Percentiles rank a stretch among this genome's conserved stretches.
Conservation (phyloP, 1,140 invertebrate species). For the Drosophila pandora region DNA sequence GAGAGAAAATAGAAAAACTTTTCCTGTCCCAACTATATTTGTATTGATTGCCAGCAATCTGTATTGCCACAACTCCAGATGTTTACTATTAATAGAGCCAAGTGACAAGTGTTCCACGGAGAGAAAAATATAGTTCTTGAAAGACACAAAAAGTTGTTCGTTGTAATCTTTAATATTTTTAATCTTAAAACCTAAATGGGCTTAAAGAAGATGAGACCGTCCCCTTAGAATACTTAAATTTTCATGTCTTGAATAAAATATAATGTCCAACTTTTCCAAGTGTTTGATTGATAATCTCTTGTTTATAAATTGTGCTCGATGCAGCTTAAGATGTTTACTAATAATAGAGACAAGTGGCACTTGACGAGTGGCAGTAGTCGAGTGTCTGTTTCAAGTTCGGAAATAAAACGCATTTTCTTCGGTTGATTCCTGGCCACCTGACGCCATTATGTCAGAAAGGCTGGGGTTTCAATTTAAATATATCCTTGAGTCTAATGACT, state of each 20-base stretch:
- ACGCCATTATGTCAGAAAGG: slow-evolving; percentile 26
- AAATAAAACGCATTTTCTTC: slow-evolving; percentile 36
- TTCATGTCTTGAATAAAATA: neutral
- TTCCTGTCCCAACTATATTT: slow-evolving; percentile 14
- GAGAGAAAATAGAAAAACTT: slow-evolving; percentile 56
- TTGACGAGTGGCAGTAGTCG: slow-evolving; percentile 4
- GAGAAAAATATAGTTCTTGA: slow-evolving; percentile 3
- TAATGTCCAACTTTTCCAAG: neutral
- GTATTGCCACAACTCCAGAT: slow-evolving; percentile 18
- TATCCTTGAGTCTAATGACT: slow-evolving; percentile 75
- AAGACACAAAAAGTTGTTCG: too few species aligned
- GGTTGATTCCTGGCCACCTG: slow-evolving; percentile 35
- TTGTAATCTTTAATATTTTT: neutral
- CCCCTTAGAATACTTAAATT: neutral
- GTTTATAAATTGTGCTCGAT: neutral
- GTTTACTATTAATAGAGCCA: slow-evolving; percentile 59
- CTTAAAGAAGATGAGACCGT: neutral
- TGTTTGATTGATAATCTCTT: neutral
- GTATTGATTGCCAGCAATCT: slow-evolving; percentile 45
- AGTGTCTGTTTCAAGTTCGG: slow-evolving; percentile 27
- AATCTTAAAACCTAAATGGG: neutral
- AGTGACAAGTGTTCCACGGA: slow-evolving; percentile 15
- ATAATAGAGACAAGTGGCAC: slow-evolving; percentile 32
- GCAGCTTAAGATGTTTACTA: slow-evolving; percentile 13
- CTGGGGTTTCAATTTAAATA: slow-evolving; percentile 69